Base-by-base conservation (phyloP, 2,797 vertebrate species). In the Myripristis jacobus region DNA sequence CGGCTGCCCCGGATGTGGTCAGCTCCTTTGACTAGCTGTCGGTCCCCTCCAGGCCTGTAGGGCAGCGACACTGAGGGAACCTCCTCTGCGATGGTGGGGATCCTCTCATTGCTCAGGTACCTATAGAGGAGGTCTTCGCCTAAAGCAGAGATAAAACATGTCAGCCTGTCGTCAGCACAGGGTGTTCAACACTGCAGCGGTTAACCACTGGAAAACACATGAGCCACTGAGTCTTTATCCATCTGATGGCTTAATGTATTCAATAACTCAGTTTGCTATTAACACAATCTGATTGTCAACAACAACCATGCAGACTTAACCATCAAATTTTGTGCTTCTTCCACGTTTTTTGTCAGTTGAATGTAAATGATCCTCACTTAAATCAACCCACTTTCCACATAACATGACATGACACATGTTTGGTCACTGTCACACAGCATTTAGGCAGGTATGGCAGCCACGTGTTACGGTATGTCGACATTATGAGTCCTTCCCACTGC, bases 61-160 rank as follows among this genome's bases (percentile, higher is more conserved):
- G 95, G 91, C 0, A 91, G 93, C 0, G 87, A 88, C 0, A 75
- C 70, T 0, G 92, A 81, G 1, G 94, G 50, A 46, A 83, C 95
- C 84, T 98, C 96, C 88, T 98, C 96, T 0, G 93, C 91, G 31
- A 96, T 96, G 19, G 97, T 96, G 21, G 96, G 94, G 88, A 98
- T 98, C 75, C 96, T 89, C 84, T 98, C 96, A 0, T 97, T 98
- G 71, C 97, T 98, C 92, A 98, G 94, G 89, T 97, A 97, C 69
- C 96, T 94, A 90, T 95, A 97, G 22, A 98, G 93, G 36, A 92
- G 94, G 11, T 97, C 96, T 58, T 97, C 96, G 53, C 95, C 96
- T 98, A 72, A 29, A 43, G 50, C 29, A 54, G 2, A 79, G 38
- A 68, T 16, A 62, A 51, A 25, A 44, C 6, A 12, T 34, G 10